phyloP scores from a whole-genome alignment of 2,797 vertebrate species.

The Gorsachius magnificus region DNA sequence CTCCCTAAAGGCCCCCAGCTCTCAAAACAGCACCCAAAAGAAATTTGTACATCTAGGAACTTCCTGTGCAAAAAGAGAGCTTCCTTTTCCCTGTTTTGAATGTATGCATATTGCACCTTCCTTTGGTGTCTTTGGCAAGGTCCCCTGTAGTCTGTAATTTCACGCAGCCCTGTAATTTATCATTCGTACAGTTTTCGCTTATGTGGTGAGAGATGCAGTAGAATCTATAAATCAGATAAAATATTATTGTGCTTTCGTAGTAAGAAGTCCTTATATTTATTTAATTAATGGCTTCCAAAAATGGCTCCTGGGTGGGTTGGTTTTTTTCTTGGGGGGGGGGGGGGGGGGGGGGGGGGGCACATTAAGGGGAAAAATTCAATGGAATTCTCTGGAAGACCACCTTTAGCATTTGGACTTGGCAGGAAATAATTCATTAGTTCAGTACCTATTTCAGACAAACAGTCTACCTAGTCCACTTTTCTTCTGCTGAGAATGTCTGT shows the following conservation, averaged over 20 bases:
- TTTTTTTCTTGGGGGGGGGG: neutral
- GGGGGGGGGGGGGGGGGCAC: fast-evolving
- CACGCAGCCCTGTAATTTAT: neutral
- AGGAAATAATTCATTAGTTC: neutral
- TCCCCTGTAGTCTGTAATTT: neutral
- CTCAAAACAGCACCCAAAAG: neutral
- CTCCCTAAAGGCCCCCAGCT: neutral
- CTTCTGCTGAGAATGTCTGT: neutral
- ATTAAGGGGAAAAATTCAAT: neutral
- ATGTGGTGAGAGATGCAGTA: neutral
- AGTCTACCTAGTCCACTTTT: neutral
- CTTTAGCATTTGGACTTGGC: neutral
- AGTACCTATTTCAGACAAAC: neutral
- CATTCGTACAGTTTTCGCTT: neutral
- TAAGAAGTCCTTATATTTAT: neutral
- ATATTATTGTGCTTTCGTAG: neutral
- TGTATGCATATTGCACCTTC: neutral
- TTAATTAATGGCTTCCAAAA: neutral
- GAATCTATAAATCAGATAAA: neutral
- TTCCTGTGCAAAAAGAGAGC: neutral
- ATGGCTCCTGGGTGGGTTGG: neutral
- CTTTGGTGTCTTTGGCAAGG: neutral
- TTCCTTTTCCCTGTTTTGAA: neutral
- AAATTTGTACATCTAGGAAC: neutral
- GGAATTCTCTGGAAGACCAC: neutral